Evolutionary conservation across 23 tunicate species (phyloP).

Genomic region (Trididemnum nubilum): DNA sequence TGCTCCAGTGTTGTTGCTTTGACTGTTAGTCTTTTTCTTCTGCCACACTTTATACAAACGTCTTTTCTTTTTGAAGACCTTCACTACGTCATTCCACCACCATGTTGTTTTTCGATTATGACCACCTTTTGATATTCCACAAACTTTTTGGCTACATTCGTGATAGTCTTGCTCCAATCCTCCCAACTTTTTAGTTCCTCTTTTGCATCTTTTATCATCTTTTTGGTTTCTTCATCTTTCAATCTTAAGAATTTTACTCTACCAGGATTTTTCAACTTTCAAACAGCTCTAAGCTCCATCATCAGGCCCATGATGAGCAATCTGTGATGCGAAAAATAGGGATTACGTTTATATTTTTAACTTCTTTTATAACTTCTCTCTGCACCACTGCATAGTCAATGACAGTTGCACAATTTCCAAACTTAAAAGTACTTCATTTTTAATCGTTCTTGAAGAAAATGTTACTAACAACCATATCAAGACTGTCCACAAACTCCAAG

Average conservation of each 20-base stretch:
- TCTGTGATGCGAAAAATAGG: conserved; percentile 8
- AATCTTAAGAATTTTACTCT: background rate
- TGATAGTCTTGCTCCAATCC: background rate
- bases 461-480: background rate
- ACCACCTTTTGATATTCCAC: too few species aligned
- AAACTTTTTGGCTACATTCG: background rate
- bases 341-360: conserved; percentile 4
- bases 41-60: too few species aligned
- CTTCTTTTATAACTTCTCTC: background rate
- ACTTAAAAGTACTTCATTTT: background rate
- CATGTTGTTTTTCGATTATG: too few species aligned
- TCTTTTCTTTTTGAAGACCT: too few species aligned
- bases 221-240: background rate
- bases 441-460: background rate
- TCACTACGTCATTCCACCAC: too few species aligned
- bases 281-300: background rate
- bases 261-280: background rate
- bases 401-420: background rate
- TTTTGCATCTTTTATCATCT: background rate
- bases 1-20: too few species aligned
- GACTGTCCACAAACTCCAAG: conserved; percentile 14
- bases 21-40: too few species aligned
- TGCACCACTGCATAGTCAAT: background rate
- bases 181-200: background rate
- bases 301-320: conserved; percentile 6